Evolutionary conservation across 2,888 invertebrate genomes (phyloP), one percentile per base, ranked within the genome.

Genomic region (Tenthredo notha): DNA sequence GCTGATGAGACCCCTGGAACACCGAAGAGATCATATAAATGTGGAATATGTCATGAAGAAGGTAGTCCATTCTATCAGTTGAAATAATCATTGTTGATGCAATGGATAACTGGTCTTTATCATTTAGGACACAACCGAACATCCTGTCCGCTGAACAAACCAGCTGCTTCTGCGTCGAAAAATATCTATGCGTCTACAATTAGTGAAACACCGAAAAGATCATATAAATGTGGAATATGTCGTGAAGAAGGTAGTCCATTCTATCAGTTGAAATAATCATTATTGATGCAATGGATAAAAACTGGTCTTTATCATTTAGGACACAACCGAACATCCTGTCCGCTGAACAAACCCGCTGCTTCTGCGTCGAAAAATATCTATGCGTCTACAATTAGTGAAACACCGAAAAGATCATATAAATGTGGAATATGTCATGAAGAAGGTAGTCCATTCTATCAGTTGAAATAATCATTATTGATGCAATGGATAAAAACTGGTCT

Each of bases 351-450:
- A 3, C 21, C 72, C 43, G 43, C 21, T 6, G 43, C 10, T 74
- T 43, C 72, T 2, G 72, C 43, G 21, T 40, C 40, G 25, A 43
- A 12, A 43, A 12, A 9, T 40, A 25, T 33, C 12, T 9, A 18
- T 33, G 33, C 5, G 4, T 33, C 21, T 43, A 9, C 18, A 43
- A 21, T 12, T 21, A n/a, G 43, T 70, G 33, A n/a, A 70, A 37
- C 37, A 12, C 37, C 33, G 37, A 70, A 43, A 43, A 77, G 50
- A 54, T 54, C 50, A 33, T 54, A 77, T 77, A 72, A 72, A 43
- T 72, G 72, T 72, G 72, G 72, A 72, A n/a, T 72, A 43, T 72
- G 72, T 43, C 43, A 10, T 43, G 72, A 72, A 72, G 72, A 43
- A 43, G 43, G 40, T 72, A 72, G 25, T 25, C 3, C 21, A 40